phyloP scores from a whole-genome alignment of 2,113 vertebrate genomes.

The Aldabrachelys gigantea region DNA sequence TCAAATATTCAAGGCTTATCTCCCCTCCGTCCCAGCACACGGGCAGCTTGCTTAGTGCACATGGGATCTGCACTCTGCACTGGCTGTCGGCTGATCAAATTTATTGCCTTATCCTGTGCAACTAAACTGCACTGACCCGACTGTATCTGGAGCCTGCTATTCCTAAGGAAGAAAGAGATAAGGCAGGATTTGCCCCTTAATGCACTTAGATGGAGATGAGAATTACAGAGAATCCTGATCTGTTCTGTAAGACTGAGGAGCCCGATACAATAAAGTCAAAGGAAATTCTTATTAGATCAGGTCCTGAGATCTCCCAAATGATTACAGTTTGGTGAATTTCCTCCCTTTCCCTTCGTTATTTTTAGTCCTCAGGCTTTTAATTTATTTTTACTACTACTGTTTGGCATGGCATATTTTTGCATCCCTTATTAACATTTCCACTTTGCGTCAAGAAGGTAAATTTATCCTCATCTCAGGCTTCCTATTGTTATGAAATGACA shows the following conservation, averaged over 20 bases:
- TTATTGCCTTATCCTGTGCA: background rate
- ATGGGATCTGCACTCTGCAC: background rate
- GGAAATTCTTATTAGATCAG: background rate
- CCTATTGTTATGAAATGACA: conserved; percentile 43
- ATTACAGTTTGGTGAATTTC: background rate
- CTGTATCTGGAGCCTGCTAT: background rate
- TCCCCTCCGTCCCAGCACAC: background rate
- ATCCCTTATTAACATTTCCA: background rate
- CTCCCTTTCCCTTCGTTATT: background rate
- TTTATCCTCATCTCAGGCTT: conserved; percentile 24
- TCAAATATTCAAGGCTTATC: background rate
- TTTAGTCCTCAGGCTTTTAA: background rate
- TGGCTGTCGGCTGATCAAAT: background rate
- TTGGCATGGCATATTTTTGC: background rate
- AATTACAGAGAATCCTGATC: background rate
- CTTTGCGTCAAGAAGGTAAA: conserved; percentile 26
- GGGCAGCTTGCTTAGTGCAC: background rate
- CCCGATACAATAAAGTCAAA: background rate
- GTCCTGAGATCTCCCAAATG: background rate
- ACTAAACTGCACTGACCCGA: background rate
- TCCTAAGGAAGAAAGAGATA: background rate
- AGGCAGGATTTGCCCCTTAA: background rate
- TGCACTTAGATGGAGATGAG: background rate
- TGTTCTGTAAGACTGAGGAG: background rate
- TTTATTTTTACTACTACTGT: conserved; percentile 3